Base-by-base conservation (phyloP, 2,888 invertebrate genomes). In the Sepiola atlantica region DNA sequence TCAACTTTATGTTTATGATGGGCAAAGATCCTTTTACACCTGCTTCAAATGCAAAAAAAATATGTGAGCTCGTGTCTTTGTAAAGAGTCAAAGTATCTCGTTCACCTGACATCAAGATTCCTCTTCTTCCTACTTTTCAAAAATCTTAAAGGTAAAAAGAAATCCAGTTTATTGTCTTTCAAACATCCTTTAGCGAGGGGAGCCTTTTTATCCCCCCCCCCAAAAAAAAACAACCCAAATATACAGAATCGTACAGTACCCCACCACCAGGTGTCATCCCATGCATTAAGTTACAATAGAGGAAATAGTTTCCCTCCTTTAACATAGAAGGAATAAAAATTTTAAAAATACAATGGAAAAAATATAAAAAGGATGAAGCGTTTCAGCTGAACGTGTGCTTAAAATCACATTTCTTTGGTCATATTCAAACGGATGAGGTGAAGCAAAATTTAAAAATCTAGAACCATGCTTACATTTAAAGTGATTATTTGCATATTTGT, bases 1-100 rank as follows among this genome's bases (percentile, higher is more conserved):
- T 77, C 77, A 77, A 77, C 77, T n/a, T 77, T 32, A 77, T 77
- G 77, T 77, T 77, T 77, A 77, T 77, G 77, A 77, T 77, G 16
- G n/a, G 77, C 45, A 32, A 77, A n/a, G 77, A 77, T 77, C n/a
- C 16, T n/a, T 77, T 77, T 77, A 77, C 77, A 77, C 77, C 77
- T 77, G 32, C 77, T 32, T 16, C 77, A 1, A 77, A 77, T 77
- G 32, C n/a, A 14, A n/a, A 32, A 77, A 16, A 18, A 18, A 32
- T 14, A n/a, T 77, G n/a, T 77, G 77, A 14, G n/a, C 14, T 10
- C n/a, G 12, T 77, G n/a, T 10, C n/a, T 16, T 55, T n/a, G 16
- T n/a, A n/a, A n/a, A 32, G 14, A n/a, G 77, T 14, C 16, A 77
- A 77, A 16, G 77, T 77, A n/a, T 77, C 32, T 77, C 14, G 32